These are phyloP conservation scores for Lobophora halterata DNA, from an alignment of 2,888 invertebrate species.

Conservation along the genomic window DNA sequence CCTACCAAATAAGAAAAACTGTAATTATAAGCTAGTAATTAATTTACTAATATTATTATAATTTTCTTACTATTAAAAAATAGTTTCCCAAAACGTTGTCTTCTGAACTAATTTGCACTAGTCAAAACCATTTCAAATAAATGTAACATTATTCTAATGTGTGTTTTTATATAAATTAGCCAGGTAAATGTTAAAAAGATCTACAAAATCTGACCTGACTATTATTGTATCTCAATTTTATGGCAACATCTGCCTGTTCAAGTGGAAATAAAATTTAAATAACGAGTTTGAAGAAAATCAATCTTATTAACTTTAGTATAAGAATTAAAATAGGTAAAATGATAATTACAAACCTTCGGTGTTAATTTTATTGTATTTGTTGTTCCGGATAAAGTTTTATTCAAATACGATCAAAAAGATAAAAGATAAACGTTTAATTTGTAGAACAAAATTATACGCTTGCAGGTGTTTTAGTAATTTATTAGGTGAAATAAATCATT, in stretches of 20 bases:
- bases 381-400: slow-evolving; percentile 12
- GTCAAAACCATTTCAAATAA: slow-evolving; percentile 1
- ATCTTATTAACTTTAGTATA: not conserved
- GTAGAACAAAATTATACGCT: slow-evolving; percentile 19
- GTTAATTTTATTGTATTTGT: slow-evolving; percentile 30
- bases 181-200: too few species aligned
- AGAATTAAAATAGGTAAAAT: slow-evolving; percentile 1
- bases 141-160: too few species aligned
- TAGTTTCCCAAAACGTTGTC: slow-evolving; percentile 5
- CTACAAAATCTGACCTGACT: slow-evolving; percentile 11
- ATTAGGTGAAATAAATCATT: slow-evolving; percentile 6
- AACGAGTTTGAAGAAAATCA: not conserved
- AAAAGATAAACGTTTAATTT: slow-evolving; percentile 19
- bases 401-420: slow-evolving; percentile 17
- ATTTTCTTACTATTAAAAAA: too few species aligned
- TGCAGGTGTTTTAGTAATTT: slow-evolving; percentile 22
- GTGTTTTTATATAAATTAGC: too few species aligned
- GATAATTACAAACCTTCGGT: not conserved
- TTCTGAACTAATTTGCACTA: slow-evolving; percentile 2
- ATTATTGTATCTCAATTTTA: slow-evolving; percentile 22
- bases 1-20: too few species aligned
- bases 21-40: too few species aligned
- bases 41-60: too few species aligned
- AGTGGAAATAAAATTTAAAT: slow-evolving; percentile 31
- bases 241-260: slow-evolving; percentile 41